These are phyloP conservation scores for Aix galericulata DNA, from an alignment of 2,113 vertebrate genomes.

Conservation along the genomic window DNA sequence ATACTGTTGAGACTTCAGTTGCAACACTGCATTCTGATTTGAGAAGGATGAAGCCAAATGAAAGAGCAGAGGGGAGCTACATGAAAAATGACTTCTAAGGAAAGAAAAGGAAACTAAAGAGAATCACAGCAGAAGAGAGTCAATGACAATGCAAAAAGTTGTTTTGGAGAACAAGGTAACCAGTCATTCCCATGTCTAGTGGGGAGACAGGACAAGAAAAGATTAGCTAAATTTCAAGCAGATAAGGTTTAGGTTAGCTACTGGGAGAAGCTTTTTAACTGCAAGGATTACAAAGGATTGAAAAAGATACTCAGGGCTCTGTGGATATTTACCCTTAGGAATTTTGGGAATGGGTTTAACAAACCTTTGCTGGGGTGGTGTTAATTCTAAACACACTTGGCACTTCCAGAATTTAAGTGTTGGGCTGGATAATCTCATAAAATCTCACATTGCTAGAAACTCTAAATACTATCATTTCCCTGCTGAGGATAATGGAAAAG, in stretches of 20 bases:
- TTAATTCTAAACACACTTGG: not conserved
- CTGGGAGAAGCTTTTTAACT: slow-evolving; percentile 16
- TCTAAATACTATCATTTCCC: not conserved
- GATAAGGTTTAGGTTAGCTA: slow-evolving; percentile 22
- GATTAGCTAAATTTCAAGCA: not conserved
- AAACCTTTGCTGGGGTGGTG: not conserved
- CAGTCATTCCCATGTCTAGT: not conserved
- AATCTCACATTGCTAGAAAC: not conserved
- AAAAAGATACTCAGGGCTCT: not conserved
- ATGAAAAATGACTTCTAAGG: not conserved
- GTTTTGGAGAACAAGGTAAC: slow-evolving; percentile 25
- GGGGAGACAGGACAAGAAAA: not conserved
- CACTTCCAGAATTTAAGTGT: not conserved
- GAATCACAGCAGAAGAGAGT: not conserved
- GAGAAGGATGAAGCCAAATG: slow-evolving; percentile 10
- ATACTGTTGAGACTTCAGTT: slow-evolving; percentile 10
- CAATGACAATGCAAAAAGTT: not conserved
- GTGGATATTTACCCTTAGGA: not conserved
- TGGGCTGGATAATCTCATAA: not conserved
- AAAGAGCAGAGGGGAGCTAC: not conserved
- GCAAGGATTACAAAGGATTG: slow-evolving; percentile 43
- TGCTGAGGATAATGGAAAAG: not conserved
- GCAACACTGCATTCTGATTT: not conserved
- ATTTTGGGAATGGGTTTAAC: slow-evolving; percentile 3
- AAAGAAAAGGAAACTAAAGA: not conserved